These are phyloP conservation scores for Fragum fragum DNA, from an alignment of 2,888 invertebrate genomes.

Conservation along the genomic window DNA sequence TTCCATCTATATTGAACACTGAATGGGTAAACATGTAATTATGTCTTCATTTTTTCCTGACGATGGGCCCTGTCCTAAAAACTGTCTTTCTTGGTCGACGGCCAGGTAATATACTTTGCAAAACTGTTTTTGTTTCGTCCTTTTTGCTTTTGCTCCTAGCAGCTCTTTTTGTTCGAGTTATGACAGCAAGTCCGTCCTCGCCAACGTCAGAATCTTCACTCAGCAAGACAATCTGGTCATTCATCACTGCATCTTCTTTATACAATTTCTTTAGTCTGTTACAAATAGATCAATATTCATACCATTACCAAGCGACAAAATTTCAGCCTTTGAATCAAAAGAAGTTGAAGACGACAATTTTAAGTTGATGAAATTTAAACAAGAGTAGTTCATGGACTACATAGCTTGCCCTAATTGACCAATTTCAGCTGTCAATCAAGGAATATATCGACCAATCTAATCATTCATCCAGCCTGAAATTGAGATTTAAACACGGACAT, in stretches of 20 bases:
- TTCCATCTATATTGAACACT: too few species aligned
- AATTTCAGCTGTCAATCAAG: too few species aligned
- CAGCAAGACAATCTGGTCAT: slow-evolving; percentile 39
- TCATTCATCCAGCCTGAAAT: too few species aligned
- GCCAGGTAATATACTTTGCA: slow-evolving; percentile 24
- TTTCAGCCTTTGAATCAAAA: too few species aligned
- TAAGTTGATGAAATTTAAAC: too few species aligned
- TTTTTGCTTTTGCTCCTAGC: slow-evolving; percentile 31
- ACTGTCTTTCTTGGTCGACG: slow-evolving; percentile 24
- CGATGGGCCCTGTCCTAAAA: slow-evolving; percentile 53
- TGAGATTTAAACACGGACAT: too few species aligned
- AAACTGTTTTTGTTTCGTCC: slow-evolving; percentile 44
- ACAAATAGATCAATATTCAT: not conserved
- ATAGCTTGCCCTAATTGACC: too few species aligned
- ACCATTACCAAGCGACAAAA: too few species aligned
- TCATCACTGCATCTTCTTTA: slow-evolving; percentile 42
- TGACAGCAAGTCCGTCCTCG: slow-evolving; percentile 49
- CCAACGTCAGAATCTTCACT: slow-evolving; percentile 35
- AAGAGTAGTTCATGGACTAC: too few species aligned
- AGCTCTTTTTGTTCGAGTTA: slow-evolving; percentile 37
- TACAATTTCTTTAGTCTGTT: slow-evolving; percentile 59
- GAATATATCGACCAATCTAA: too few species aligned
- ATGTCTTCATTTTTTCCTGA: slow-evolving; percentile 31
- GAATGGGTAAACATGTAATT: not conserved
- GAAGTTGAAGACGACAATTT: too few species aligned